Evolutionary conservation across 2,888 invertebrate species (phyloP).

Genomic region (Euplexia lucipara): DNA sequence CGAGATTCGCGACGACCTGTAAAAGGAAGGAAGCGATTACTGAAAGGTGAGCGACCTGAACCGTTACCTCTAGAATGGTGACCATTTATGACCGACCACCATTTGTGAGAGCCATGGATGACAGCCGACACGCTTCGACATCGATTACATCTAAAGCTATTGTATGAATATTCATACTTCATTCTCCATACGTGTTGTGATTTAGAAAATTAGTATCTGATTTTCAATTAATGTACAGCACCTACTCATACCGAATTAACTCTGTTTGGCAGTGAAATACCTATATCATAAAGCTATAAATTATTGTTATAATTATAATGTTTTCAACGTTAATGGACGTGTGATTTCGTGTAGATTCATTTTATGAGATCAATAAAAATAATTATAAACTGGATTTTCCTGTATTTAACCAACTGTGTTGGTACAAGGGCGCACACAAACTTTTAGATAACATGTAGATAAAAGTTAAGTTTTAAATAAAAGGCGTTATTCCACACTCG

Average conservation of each 20-base stretch:
- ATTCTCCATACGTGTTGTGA: slow-evolving; percentile 72
- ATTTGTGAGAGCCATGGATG: slow-evolving; percentile 63
- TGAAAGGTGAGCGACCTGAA: slow-evolving; percentile 87
- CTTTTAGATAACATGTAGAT: slow-evolving; percentile 25
- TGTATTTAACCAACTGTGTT: slow-evolving; percentile 45
- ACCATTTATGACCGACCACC: slow-evolving; percentile 76
- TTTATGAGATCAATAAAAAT: slow-evolving; percentile 59
- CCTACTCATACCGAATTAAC: slow-evolving; percentile 38
- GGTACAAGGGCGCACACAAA: slow-evolving; percentile 26
- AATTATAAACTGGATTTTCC: slow-evolving; percentile 61
- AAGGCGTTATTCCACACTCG: too few species aligned
- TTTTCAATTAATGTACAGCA: slow-evolving; percentile 44
- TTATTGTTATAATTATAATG: slow-evolving; percentile 59
- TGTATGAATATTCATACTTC: slow-evolving; percentile 83
- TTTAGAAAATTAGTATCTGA: slow-evolving; percentile 55
- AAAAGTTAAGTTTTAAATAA: slow-evolving; percentile 4
- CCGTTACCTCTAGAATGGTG: slow-evolving; percentile 83
- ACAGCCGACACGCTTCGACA: slow-evolving; percentile 72
- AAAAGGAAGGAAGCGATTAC: slow-evolving; percentile 89
- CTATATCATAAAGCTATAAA: slow-evolving; percentile 58
- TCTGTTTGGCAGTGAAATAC: slow-evolving; percentile 45
- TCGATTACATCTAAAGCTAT: slow-evolving; percentile 79
- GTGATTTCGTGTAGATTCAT: slow-evolving; percentile 56
- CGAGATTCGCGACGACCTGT: slow-evolving; percentile 82
- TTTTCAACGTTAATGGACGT: slow-evolving; percentile 58